Percentiles rank a stretch among this genome's conserved stretches.
phyloP scores from a whole-genome alignment of 2,797 vertebrate species.

The Sebastes dallii region DNA sequence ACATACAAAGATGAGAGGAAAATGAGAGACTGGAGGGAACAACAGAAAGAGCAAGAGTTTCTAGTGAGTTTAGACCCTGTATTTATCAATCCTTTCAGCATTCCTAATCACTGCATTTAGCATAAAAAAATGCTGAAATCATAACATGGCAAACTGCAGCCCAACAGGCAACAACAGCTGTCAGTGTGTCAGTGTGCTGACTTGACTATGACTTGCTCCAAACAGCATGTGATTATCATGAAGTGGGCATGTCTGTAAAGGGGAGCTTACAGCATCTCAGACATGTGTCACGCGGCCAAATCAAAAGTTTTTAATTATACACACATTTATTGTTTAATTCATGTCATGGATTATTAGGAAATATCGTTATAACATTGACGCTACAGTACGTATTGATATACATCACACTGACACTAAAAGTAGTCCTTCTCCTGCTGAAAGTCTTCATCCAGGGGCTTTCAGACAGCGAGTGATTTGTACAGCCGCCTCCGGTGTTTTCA shows the following conservation, averaged over 20 bases:
- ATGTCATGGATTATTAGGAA: too few species aligned
- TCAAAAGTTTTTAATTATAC: too few species aligned
- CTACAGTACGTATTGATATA: background rate
- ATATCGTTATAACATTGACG: too few species aligned
- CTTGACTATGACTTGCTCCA: too few species aligned
- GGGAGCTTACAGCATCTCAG: too few species aligned
- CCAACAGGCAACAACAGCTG: too few species aligned
- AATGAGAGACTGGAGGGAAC: background rate
- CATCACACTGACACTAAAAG: background rate
- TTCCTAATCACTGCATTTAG: background rate
- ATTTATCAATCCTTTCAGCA: background rate
- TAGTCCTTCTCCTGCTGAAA: background rate
- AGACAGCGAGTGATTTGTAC: background rate
- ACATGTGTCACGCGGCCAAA: rapidly evolving
- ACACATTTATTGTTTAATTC: too few species aligned
- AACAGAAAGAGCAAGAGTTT: background rate
- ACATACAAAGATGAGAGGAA: background rate
- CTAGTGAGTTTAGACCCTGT: background rate
- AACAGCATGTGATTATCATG: too few species aligned
- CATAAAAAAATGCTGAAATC: background rate
- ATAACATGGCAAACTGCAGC: too few species aligned
- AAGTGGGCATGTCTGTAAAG: too few species aligned
- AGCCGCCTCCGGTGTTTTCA: background rate
- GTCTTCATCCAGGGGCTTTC: too few species aligned
- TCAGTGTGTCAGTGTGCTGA: too few species aligned